These are phyloP conservation scores for Microchrysa polita DNA, from an alignment of 2,888 invertebrate species.

Conservation along the genomic window DNA sequence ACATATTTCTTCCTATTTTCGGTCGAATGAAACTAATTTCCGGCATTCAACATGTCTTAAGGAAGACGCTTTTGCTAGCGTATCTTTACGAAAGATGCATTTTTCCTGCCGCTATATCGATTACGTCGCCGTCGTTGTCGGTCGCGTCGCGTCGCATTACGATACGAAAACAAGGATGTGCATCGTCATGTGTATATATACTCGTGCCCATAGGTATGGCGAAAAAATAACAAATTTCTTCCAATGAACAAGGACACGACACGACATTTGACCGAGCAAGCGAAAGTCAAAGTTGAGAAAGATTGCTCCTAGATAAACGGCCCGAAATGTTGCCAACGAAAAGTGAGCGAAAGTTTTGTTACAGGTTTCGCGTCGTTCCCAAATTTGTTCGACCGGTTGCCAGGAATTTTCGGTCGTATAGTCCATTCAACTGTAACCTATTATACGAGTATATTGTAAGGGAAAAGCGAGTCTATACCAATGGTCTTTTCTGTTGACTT, in stretches of 20 bases:
- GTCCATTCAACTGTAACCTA: not conserved
- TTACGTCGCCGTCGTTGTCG: not conserved
- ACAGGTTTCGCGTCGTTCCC: too few relatives aligned
- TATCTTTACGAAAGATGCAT: not conserved
- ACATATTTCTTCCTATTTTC: slow-evolving; percentile 6
- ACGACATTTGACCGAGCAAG: not conserved
- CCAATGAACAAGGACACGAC: too few relatives aligned
- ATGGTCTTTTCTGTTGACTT: not conserved
- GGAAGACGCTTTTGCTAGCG: not conserved
- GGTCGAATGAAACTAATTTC: slow-evolving; percentile 33
- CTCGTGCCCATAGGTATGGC: not conserved
- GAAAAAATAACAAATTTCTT: slow-evolving; percentile 1
- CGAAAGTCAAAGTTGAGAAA: slow-evolving; percentile 7
- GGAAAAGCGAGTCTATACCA: not conserved
- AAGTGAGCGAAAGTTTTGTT: not conserved
- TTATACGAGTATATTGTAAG: too few relatives aligned
- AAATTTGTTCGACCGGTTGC: not conserved
- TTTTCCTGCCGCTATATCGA: too few relatives aligned
- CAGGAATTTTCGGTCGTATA: not conserved
- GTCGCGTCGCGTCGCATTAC: not conserved
- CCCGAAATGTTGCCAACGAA: not conserved
- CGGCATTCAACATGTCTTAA: slow-evolving; percentile 28
- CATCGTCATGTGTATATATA: too few relatives aligned
- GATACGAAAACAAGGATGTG: not conserved
- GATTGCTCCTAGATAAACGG: not conserved